These are phyloP conservation scores for Metellina segmentata DNA, from an alignment of 2,888 invertebrate species.

Conservation along the genomic window DNA sequence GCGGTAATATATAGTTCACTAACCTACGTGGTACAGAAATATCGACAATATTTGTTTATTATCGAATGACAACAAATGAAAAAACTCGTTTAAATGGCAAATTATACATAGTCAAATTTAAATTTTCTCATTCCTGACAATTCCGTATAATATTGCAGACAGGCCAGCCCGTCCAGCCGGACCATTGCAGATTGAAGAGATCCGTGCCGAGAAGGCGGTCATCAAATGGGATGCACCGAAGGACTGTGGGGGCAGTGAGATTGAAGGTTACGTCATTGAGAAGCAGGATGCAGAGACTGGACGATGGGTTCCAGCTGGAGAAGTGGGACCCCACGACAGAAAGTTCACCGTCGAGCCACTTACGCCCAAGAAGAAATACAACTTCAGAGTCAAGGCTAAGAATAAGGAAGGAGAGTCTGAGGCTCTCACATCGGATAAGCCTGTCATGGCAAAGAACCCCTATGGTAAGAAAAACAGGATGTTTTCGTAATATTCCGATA, in stretches of 20 bases:
- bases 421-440: slow-evolving; percentile 93
- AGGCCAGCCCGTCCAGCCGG: slow-evolving; percentile 77
- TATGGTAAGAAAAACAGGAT: slow-evolving; percentile 83
- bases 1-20: too few relatives aligned
- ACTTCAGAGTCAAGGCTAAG: slow-evolving; percentile 97
- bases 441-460: slow-evolving; percentile 96
- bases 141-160: slow-evolving; percentile 79
- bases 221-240: slow-evolving; percentile 95
- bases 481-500: too few relatives aligned
- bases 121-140: too few relatives aligned
- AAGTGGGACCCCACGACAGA: slow-evolving; percentile 89
- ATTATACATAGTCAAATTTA: too few relatives aligned
- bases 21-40: too few relatives aligned
- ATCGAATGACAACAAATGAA: too few relatives aligned
- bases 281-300: slow-evolving; percentile 98
- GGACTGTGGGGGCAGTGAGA: slow-evolving; percentile 92
- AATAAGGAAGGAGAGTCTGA: slow-evolving; percentile 99
- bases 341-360: slow-evolving; percentile 93
- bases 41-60: too few relatives aligned
- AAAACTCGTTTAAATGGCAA: too few relatives aligned
- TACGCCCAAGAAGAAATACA: slow-evolving; percentile 97
- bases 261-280: slow-evolving; percentile 94
- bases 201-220: slow-evolving; percentile 93
- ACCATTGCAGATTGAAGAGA: slow-evolving; percentile 87
- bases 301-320: slow-evolving; percentile 97